phyloP scores from a whole-genome alignment of 2,797 vertebrate species.

The Nyctalus aviator region DNA sequence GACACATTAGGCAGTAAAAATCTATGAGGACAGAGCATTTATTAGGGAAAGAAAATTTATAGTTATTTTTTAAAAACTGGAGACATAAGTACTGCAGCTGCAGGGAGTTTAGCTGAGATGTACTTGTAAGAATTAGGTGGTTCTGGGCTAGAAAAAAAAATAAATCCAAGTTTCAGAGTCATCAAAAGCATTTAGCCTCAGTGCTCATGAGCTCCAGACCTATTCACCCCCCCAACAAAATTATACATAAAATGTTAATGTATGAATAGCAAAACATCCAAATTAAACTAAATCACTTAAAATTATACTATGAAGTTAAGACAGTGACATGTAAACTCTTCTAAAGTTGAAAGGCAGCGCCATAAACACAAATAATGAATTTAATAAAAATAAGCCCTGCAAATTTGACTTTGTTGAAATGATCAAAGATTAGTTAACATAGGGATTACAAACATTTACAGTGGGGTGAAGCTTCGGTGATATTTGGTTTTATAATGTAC shows the following conservation, averaged over 20 bases:
- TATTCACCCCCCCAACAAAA: neutral
- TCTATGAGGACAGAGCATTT: neutral
- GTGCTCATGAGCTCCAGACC: neutral
- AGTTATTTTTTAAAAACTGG: neutral
- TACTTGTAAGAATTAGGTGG: neutral
- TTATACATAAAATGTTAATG: neutral
- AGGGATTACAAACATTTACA: neutral
- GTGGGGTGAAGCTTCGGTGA: neutral
- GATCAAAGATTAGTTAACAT: neutral
- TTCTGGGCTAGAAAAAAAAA: neutral
- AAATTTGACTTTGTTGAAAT: conserved; percentile 25
- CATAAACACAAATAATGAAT: neutral
- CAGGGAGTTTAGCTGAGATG: neutral
- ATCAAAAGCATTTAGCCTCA: neutral
- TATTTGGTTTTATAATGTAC: conserved; percentile 11
- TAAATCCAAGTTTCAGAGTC: neutral
- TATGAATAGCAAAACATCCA: neutral
- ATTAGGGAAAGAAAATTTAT: neutral
- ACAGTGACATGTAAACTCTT: neutral
- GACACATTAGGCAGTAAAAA: neutral
- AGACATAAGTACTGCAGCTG: neutral
- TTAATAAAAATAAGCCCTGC: neutral
- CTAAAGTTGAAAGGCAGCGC: neutral
- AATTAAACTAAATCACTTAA: neutral
- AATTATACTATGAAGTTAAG: conserved; percentile 22